Evolutionary conservation across 2,113 vertebrate genomes (phyloP).

Genomic region (Australoheros scitulus): DNA sequence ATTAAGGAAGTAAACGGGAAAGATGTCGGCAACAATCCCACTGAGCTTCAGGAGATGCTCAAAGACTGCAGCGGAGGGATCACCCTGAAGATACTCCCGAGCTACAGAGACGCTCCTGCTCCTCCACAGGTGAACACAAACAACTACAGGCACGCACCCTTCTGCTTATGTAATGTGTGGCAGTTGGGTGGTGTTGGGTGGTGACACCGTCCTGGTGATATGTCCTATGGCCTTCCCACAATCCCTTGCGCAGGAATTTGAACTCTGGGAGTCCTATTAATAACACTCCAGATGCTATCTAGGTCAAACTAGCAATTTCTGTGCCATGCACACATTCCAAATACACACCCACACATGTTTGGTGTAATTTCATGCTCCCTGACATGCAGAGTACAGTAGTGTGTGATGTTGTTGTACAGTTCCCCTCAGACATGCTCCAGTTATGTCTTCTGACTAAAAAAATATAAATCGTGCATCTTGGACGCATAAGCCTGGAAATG

Average conservation of each 20-base stretch:
- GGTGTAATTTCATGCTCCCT: conserved; percentile 27
- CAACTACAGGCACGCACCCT: not conserved
- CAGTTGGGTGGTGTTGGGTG: conserved; percentile 63
- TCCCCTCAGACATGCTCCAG: not conserved
- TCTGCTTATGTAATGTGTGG: conserved; percentile 1
- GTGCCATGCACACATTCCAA: conserved; percentile 25
- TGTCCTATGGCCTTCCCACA: conserved; percentile 59
- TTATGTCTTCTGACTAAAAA: not conserved
- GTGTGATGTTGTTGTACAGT: conserved; percentile 6
- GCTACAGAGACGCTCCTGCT: conserved; percentile 90
- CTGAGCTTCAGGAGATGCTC: conserved; percentile 93
- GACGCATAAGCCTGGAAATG: conserved; percentile 1
- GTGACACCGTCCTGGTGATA: conserved; percentile 19
- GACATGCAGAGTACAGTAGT: conserved; percentile 31
- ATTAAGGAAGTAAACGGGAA: conserved; percentile 98
- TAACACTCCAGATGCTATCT: conserved; percentile 76
- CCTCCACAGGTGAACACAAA: conserved; percentile 87
- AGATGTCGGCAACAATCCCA: conserved; percentile 96
- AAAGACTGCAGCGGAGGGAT: conserved; percentile 95
- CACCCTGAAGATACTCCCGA: conserved; percentile 95
- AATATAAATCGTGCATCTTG: not conserved
- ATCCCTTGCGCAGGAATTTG: conserved; percentile 63
- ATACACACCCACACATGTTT: conserved; percentile 20
- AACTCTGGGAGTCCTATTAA: conserved; percentile 76
- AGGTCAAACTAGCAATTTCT: conserved; percentile 64